These are phyloP conservation scores for Rattus rattus DNA, from an alignment of 2,113 vertebrate genomes.

Conservation along the genomic window DNA sequence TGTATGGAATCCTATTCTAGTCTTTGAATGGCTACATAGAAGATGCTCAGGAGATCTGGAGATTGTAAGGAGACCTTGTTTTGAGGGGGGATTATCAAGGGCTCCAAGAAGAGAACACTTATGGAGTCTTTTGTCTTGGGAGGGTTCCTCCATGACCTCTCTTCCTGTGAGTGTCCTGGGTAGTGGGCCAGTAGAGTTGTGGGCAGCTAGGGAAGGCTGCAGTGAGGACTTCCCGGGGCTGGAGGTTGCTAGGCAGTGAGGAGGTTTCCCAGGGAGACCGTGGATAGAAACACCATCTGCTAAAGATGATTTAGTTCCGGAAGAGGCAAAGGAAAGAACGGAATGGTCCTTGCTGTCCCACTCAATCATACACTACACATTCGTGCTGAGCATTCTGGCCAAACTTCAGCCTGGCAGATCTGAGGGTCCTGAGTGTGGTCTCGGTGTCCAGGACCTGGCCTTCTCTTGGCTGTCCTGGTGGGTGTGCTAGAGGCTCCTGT, in stretches of 20 bases:
- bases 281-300: constrained; percentile 78
- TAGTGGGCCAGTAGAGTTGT: neutral
- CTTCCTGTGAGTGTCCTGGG: neutral
- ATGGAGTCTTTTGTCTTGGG: neutral
- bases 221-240: neutral
- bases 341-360: constrained; percentile 60
- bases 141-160: neutral
- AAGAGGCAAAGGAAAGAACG: constrained; percentile 71
- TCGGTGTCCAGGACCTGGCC: neutral
- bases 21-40: neutral
- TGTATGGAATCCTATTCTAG: constrained; percentile 39
- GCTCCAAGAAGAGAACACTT: neutral
- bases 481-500: neutral
- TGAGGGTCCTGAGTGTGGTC: neutral
- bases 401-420: neutral
- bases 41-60: neutral
- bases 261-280: constrained; percentile 77
- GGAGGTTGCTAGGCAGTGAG: constrained; percentile 75
- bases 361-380: constrained; percentile 39
- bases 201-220: neutral
- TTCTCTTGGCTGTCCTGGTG: neutral
- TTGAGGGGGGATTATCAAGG: neutral
- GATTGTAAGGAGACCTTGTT: too few relatives aligned
- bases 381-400: neutral
- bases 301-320: constrained; percentile 65